These are phyloP conservation scores for Patella pellucida DNA, from an alignment of 2,888 invertebrate genomes.

Conservation along the genomic window DNA sequence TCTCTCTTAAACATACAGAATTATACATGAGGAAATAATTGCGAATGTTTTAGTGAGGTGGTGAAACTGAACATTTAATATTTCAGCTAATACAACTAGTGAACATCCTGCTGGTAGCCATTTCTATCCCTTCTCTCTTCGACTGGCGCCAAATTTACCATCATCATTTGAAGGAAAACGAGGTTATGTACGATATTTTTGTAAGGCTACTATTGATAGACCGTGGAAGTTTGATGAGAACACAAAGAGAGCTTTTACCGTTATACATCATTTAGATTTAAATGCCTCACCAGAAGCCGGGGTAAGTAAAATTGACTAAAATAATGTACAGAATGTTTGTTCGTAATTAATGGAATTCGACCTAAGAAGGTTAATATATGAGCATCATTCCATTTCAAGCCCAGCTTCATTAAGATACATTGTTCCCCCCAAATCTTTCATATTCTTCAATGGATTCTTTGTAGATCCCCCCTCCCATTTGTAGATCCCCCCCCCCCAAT, in stretches of 20 bases:
- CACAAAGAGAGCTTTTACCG: conserved; percentile 85
- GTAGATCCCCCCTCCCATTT: no score
- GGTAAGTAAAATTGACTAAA: conserved; percentile 36
- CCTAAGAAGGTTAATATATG: no score
- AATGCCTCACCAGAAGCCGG: conserved; percentile 45
- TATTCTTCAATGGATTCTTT: no score
- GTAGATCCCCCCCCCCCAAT: no score
- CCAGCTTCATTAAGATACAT: no score
- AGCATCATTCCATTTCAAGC: no score
- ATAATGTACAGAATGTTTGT: no score
- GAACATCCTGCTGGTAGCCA: conserved; percentile 56
- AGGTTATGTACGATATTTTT: conserved; percentile 85
- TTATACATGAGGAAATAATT: no score
- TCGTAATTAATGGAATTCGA: no score
- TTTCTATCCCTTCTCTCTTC: conserved; percentile 52
- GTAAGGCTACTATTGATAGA: conserved; percentile 84
- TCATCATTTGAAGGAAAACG: conserved; percentile 64
- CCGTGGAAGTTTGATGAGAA: conserved; percentile 90
- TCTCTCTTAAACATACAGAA: no score
- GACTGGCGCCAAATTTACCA: conserved; percentile 61
- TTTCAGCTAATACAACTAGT: conserved; percentile 16
- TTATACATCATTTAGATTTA: conserved; percentile 71
- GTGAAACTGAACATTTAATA: conserved; percentile 6
- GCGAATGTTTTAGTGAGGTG: no score
- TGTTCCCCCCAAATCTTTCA: no score